Evolutionary conservation across 2,888 invertebrate genomes (phyloP).

Genomic region (Isoperla grammatica): DNA sequence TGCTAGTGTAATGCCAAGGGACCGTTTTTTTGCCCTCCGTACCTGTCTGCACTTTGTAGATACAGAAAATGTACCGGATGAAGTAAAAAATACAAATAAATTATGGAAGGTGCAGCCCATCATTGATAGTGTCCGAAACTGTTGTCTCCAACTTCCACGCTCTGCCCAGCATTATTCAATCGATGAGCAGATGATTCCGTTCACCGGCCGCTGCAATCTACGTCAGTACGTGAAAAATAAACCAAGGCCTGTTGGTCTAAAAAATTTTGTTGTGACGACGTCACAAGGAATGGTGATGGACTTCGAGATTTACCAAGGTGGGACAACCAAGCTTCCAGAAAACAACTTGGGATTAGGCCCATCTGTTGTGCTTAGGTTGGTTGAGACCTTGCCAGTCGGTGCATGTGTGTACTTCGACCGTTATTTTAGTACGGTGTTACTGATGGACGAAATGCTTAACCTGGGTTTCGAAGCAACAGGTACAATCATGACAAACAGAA

Average conservation of each 20-base stretch:
- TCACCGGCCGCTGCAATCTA: constrained; percentile 32
- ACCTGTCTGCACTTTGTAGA: constrained; percentile 31
- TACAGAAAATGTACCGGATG: constrained; percentile 14
- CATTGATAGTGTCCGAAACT: constrained; percentile 34
- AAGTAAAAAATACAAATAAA: constrained; percentile 21
- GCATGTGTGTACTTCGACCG: constrained; percentile 32
- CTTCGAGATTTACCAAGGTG: constrained; percentile 37
- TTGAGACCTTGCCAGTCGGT: constrained; percentile 33
- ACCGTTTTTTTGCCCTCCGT: constrained; percentile 27
- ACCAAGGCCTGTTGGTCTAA: constrained; percentile 38
- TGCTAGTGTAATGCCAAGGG: constrained; percentile 27
- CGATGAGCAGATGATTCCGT: constrained; percentile 37
- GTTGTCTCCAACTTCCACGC: constrained; percentile 32
- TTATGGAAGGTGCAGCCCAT: constrained; percentile 31
- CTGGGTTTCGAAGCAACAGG: too few relatives aligned
- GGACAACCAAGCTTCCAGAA: constrained; percentile 28
- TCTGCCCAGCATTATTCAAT: constrained; percentile 33
- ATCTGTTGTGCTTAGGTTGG: too few relatives aligned
- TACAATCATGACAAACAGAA: constrained; percentile 28
- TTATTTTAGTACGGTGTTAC: constrained; percentile 27
- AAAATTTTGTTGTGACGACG: constrained; percentile 38
- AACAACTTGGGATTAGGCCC: constrained; percentile 30
- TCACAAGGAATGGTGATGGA: constrained; percentile 32
- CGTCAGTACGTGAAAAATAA: constrained; percentile 35
- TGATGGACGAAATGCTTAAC: too few relatives aligned